These are phyloP conservation scores for Anagrus nilaparvatae DNA, from an alignment of 1,140 invertebrate genomes.

Conservation along the genomic window DNA sequence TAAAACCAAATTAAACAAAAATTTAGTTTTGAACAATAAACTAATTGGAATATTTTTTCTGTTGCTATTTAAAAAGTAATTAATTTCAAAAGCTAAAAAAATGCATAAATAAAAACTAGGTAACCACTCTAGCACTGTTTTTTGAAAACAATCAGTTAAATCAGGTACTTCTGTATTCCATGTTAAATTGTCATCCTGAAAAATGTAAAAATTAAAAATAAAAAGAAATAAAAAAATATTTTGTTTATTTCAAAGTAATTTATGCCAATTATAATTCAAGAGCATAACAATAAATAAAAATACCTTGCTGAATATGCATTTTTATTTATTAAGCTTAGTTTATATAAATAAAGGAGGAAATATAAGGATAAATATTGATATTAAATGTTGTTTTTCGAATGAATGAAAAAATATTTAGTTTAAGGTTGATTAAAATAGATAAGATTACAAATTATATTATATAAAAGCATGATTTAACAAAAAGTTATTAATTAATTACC, in stretches of 20 bases:
- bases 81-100: conserved; percentile 63
- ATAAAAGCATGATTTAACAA: not conserved
- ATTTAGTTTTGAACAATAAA: conserved; percentile 65
- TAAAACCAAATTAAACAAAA: conserved; percentile 54
- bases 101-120: conserved; percentile 79
- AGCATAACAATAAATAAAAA: not conserved
- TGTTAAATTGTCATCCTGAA: conserved; percentile 59
- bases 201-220: conserved; percentile 23
- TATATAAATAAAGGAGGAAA: conserved; percentile 5
- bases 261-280: not conserved
- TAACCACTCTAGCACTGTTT: conserved; percentile 70
- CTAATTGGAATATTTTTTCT: conserved; percentile 72
- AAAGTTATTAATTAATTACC: not conserved
- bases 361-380: not conserved
- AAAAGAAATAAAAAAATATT: not conserved
- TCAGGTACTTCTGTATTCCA: conserved; percentile 74
- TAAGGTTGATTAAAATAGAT: not conserved
- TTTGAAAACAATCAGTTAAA: no score
- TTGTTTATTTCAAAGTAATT: not conserved
- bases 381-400: not conserved
- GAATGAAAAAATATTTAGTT: not conserved
- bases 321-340: not conserved
- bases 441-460: not conserved
- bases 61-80: conserved; percentile 64
- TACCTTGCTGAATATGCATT: not conserved